Conservation (phyloP, 2,113 vertebrate species). For the Chaetodon auriga region DNA sequence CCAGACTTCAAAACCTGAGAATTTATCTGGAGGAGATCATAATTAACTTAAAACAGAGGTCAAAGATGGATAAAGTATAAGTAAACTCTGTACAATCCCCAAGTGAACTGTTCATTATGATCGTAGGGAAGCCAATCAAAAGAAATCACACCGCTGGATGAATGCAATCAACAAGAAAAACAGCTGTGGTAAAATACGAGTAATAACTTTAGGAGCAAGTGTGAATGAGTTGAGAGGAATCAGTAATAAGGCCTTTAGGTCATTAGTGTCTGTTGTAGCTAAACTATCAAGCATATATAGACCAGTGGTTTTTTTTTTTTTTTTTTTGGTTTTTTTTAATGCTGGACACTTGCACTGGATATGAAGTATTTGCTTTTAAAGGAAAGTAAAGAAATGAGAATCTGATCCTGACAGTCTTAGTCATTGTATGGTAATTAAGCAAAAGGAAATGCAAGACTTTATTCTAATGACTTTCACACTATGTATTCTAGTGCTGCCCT, state of each 20-base stretch:
- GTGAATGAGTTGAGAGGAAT: neutral
- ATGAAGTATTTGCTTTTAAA: neutral
- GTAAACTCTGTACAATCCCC: constrained; percentile 44
- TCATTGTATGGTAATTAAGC: neutral
- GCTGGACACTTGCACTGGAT: neutral
- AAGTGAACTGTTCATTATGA: constrained; percentile 13
- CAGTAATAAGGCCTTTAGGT: neutral
- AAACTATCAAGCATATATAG: neutral
- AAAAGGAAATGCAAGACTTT: neutral
- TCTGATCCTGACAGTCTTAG: neutral
- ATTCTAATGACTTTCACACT: constrained; percentile 11
- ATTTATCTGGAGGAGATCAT: constrained; percentile 3
- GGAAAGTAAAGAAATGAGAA: neutral
- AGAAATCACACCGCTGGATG: constrained; percentile 40
- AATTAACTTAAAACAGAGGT: constrained; percentile 28
- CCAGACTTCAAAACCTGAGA: constrained; percentile 1
- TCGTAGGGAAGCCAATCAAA: constrained; percentile 56
- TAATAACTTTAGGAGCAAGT: neutral
- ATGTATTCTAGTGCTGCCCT: constrained; percentile 59
- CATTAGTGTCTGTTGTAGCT: neutral
- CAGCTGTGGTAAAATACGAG: constrained; percentile 59
- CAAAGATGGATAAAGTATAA: constrained; percentile 37
- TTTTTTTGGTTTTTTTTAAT: neutral
- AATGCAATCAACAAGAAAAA: constrained; percentile 36
- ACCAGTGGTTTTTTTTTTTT: too few relatives aligned